Evolutionary conservation across 2,113 vertebrate species (phyloP).

Genomic region (Leptocoma aspasia): DNA sequence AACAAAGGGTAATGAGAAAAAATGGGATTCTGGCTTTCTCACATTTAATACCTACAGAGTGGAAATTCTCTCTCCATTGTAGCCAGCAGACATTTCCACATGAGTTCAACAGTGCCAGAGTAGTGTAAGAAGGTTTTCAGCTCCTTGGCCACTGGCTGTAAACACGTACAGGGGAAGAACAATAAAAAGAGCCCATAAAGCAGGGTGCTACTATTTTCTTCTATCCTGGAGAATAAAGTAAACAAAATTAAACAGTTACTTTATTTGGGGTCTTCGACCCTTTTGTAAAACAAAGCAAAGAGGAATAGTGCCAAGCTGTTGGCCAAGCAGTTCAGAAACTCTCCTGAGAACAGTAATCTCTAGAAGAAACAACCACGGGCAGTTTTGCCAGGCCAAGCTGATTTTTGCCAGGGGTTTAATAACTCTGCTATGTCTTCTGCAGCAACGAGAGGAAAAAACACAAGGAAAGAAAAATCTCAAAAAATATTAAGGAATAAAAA

Average conservation of each 20-base stretch:
- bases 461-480: not conserved
- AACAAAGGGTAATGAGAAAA: not conserved
- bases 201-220: constrained; percentile 1
- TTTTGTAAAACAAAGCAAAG: not conserved
- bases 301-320: not conserved
- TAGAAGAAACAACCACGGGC: not conserved
- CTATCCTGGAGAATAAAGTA: not conserved
- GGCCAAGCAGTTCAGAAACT: not conserved
- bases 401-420: not conserved
- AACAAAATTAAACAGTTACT: not conserved
- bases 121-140: not conserved
- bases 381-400: not conserved
- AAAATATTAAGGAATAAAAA: not conserved
- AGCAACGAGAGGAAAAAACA: not conserved
- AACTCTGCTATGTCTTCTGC: not conserved
- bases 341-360: not conserved
- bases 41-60: not conserved
- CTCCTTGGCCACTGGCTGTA: not conserved
- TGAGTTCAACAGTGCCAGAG: not conserved
- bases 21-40: not conserved
- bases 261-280: not conserved
- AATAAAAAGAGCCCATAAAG: not conserved
- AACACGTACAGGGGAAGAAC: not conserved
- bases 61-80: not conserved
- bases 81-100: not conserved